phyloP scores from a whole-genome alignment of 2,113 vertebrate species.

The Bostrychus sinensis region DNA sequence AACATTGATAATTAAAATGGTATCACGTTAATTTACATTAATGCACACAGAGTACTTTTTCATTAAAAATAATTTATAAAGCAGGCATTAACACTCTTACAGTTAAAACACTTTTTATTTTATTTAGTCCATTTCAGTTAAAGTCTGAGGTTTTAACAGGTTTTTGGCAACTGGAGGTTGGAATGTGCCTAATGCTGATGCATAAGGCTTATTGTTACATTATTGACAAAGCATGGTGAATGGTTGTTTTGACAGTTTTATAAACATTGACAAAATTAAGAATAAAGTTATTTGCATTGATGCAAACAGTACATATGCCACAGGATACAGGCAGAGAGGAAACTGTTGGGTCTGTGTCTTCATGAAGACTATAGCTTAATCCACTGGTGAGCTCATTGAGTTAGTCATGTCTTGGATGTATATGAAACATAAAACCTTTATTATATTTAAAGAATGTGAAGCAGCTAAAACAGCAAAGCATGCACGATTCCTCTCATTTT shows the following conservation, averaged over 20 bases:
- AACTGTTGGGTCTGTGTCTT: conserved; percentile 17
- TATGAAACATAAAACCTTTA: background rate
- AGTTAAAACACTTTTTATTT: background rate
- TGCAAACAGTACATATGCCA: conserved; percentile 7
- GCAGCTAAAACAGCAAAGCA: background rate
- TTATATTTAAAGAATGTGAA: background rate
- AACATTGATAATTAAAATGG: background rate
- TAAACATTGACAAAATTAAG: background rate
- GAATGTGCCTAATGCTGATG: background rate
- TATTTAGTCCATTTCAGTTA: too few species aligned
- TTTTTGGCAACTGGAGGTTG: background rate
- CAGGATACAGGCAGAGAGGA: conserved; percentile 13
- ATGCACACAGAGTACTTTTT: background rate
- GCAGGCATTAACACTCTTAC: too few species aligned
- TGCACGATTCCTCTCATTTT: background rate
- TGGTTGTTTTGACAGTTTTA: background rate
- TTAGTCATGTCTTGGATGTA: background rate
- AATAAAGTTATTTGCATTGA: background rate
- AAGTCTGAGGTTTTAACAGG: background rate
- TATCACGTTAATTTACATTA: background rate
- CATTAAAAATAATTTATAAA: background rate
- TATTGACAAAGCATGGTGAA: background rate
- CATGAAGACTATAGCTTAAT: conserved; percentile 33
- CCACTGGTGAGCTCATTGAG: conserved; percentile 27
- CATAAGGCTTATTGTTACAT: background rate